A percentile compares a stretch with the other conserved stretches of the same genome.
Conservation (phyloP, 2,797 vertebrate genomes). For the Anabas testudineus region DNA sequence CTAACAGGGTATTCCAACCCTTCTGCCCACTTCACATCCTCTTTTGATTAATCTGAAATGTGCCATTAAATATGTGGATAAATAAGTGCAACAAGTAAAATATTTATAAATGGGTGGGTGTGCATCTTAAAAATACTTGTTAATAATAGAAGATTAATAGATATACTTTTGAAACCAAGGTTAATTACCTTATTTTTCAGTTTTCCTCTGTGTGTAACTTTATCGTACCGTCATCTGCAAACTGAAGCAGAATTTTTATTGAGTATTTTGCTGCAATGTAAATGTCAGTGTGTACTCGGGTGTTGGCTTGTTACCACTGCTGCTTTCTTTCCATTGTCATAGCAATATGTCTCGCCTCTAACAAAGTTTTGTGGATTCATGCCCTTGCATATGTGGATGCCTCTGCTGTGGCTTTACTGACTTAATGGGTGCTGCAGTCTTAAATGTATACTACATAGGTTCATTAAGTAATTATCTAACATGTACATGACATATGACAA, state of each 20-base stretch:
- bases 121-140: neutral
- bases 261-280: neutral
- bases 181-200: no score
- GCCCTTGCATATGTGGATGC: neutral
- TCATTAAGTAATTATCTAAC: constrained; percentile 23
- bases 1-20: neutral
- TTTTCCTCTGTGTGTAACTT: neutral
- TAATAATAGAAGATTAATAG: no score
- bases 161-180: no score
- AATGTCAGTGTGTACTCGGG: neutral
- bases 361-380: neutral
- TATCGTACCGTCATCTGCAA: neutral
- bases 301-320: neutral
- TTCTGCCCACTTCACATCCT: neutral
- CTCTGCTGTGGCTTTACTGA: neutral
- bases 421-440: neutral
- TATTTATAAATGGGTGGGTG: neutral
- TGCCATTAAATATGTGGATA: neutral
- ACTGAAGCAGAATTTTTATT: neutral
- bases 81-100: neutral
- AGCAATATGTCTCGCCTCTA: neutral
- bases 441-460: constrained; percentile 2
- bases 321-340: neutral
- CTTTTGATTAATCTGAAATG: neutral
- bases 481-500: constrained; percentile 16